Percentiles rank a stretch among this genome's conserved stretches.
Conservation (phyloP, 2,113 vertebrate genomes). For the Daphoenositta chrysoptera region DNA sequence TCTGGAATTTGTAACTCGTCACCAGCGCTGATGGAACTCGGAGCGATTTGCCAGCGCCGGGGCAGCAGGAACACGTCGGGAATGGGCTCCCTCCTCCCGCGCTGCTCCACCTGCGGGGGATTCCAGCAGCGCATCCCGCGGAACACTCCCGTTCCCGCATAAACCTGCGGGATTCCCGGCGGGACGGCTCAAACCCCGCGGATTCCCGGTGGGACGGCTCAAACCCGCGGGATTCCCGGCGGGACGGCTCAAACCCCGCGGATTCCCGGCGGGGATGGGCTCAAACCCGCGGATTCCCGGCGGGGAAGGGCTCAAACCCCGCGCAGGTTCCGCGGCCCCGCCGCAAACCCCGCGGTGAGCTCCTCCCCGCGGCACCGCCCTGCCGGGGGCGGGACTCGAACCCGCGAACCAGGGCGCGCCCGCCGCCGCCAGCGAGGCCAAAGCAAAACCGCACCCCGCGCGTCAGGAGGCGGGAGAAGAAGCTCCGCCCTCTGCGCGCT, state of each 20-base stretch:
- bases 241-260: not conserved
- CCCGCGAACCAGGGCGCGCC: accelerated
- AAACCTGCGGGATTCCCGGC: accelerated
- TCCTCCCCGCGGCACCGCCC: not conserved
- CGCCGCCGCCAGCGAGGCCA: not conserved
- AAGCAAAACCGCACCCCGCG: accelerated
- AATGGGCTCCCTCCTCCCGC: not conserved
- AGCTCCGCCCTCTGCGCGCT: accelerated
- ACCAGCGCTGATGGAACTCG: not conserved
- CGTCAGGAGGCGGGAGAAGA: accelerated
- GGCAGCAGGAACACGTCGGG: not conserved
- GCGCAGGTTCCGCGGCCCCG: not conserved
- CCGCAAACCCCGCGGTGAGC: not conserved
- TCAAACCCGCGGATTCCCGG: accelerated
- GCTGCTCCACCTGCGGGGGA: not conserved
- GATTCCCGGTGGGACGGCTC: not conserved
- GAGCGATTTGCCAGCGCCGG: not conserved
- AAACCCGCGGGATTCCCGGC: accelerated
- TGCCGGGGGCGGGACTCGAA: not conserved
- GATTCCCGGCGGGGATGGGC: not conserved
- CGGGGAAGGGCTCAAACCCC: accelerated
- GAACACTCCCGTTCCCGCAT: too few species aligned
- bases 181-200: not conserved
- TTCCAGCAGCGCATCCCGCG: not conserved
- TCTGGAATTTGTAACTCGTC: not conserved